Evolutionary conservation across 2,797 vertebrate species (phyloP).

Genomic region (Amblyraja radiata): DNA sequence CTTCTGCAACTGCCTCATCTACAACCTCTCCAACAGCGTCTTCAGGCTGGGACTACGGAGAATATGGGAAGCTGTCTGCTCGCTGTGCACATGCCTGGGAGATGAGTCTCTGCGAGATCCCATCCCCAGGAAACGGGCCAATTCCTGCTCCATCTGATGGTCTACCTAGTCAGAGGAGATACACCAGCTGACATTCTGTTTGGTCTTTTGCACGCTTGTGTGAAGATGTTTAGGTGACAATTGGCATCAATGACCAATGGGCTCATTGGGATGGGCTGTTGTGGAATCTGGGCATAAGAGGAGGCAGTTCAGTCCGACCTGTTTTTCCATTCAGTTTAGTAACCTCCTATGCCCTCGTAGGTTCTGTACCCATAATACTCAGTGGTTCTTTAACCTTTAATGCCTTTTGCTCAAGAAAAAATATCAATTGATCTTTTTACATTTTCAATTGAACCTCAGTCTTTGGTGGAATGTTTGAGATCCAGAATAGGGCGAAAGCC

Average conservation of each 20-base stretch:
- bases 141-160: slow-evolving; percentile 87
- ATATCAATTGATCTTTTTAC: not conserved
- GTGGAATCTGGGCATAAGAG: not conserved
- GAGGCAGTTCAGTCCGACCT: not conserved
- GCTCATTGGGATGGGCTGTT: not conserved
- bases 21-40: slow-evolving; percentile 96
- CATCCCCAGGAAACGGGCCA: slow-evolving; percentile 84
- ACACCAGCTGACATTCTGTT: not conserved
- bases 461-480: not conserved
- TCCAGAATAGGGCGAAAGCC: not conserved
- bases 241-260: not conserved
- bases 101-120: slow-evolving; percentile 78
- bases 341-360: not conserved
- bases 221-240: not conserved
- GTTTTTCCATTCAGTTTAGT: not conserved
- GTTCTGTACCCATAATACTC: not conserved
- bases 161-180: not conserved
- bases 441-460: not conserved
- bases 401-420: not conserved
- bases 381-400: not conserved
- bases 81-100: slow-evolving; percentile 72
- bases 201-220: not conserved
- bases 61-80: slow-evolving; percentile 84
- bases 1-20: slow-evolving; percentile 99
- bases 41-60: slow-evolving; percentile 90